Evolutionary conservation across 2,888 invertebrate species (phyloP).

Genomic region (Plebejus argus): DNA sequence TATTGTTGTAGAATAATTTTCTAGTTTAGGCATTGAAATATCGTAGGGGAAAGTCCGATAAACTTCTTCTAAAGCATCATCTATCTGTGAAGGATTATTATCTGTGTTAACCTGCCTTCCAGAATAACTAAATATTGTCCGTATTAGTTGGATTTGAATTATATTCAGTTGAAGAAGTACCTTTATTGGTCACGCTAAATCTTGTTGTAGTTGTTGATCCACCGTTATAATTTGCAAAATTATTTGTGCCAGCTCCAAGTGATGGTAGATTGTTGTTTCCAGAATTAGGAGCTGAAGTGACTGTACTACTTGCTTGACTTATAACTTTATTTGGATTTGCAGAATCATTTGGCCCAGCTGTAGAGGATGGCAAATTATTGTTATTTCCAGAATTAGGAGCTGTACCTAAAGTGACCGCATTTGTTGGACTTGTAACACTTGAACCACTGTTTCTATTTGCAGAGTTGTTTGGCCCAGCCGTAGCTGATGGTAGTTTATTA

Average conservation of each 20-base stretch:
- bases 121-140: not conserved
- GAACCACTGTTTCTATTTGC: not conserved
- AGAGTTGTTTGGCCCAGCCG: not conserved
- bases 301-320: not conserved
- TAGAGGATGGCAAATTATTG: not conserved
- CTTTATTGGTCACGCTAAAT: not conserved
- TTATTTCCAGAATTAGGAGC: not conserved
- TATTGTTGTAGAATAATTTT: not conserved
- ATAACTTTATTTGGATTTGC: not conserved
- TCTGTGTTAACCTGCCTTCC: not conserved
- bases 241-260: not conserved
- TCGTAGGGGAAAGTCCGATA: not conserved
- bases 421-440: not conserved
- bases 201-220: not conserved
- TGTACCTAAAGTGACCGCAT: not conserved
- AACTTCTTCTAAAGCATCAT: not conserved
- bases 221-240: not conserved
- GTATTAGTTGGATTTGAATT: not conserved
- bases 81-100: not conserved
- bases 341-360: not conserved
- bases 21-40: not conserved
- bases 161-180: not conserved
- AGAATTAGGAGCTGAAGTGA: not conserved
- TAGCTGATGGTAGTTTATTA: not conserved
- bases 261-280: constrained; percentile 6